Conservation (phyloP, 2,888 invertebrate genomes). For the Venusia cambrica region DNA sequence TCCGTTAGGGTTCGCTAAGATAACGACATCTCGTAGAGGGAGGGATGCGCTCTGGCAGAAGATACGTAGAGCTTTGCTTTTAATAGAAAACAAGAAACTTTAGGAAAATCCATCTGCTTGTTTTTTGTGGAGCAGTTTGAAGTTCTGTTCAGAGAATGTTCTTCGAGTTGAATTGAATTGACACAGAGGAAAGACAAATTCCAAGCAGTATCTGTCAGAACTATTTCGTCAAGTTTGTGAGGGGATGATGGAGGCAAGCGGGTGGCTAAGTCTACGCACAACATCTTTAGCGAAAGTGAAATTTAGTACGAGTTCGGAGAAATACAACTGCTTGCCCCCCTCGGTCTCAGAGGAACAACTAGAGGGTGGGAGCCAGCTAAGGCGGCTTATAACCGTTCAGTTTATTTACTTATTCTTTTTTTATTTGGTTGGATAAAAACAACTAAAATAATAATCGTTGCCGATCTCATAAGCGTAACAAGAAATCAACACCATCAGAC, state of each 20-base stretch:
- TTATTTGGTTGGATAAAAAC: constrained; percentile 44
- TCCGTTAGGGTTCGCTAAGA: constrained; percentile 77
- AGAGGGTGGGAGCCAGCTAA: constrained; percentile 62
- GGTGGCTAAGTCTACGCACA: constrained; percentile 76
- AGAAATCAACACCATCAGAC: too few species aligned
- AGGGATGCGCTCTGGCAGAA: constrained; percentile 56
- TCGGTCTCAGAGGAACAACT: constrained; percentile 49
- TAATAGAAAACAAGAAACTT: constrained; percentile 20
- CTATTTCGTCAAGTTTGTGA: constrained; percentile 60
- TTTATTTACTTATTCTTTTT: constrained; percentile 72
- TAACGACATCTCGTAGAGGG: constrained; percentile 73
- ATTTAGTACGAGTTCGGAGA: constrained; percentile 80
- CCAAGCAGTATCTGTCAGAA: constrained; percentile 45
- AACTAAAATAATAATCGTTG: constrained; percentile 1
- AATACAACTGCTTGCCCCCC: constrained; percentile 65
- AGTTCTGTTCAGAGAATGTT: not conserved
- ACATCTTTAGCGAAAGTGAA: constrained; percentile 80
- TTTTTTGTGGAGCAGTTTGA: constrained; percentile 6
- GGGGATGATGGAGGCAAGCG: constrained; percentile 54
- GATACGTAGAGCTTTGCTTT: constrained; percentile 43
- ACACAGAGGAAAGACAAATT: constrained; percentile 28
- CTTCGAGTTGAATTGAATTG: constrained; percentile 5
- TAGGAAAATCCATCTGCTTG: constrained; percentile 1
- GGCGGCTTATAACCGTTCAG: constrained; percentile 79
- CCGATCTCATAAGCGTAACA: too few species aligned